These are phyloP conservation scores for Pangasianodon gigas DNA, from an alignment of 2,113 vertebrate genomes.

Conservation along the genomic window DNA sequence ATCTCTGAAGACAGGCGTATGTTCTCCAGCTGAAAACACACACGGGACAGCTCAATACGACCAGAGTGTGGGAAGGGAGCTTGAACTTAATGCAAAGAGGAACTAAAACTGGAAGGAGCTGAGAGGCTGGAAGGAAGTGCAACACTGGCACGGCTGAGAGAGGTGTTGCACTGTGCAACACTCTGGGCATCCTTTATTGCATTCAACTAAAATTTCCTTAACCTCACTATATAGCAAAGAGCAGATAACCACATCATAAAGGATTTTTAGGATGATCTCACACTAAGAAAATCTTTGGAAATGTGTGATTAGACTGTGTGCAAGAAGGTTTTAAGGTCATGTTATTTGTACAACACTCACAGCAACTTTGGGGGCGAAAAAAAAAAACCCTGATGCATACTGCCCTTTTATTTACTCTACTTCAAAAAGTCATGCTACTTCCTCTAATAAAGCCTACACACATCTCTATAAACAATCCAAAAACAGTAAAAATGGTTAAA, in stretches of 20 bases:
- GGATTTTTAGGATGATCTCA: not conserved
- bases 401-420: not conserved
- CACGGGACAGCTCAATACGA: not conserved
- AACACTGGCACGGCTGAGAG: not conserved
- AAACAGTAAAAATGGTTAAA: not conserved
- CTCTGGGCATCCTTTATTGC: no score
- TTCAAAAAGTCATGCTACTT: not conserved
- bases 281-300: not conserved
- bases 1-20: slow-evolving; percentile 80
- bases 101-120: slow-evolving; percentile 37
- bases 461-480: not conserved
- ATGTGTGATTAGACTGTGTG: not conserved
- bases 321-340: not conserved
- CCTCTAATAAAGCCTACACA: not conserved
- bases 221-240: not conserved
- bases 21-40: slow-evolving; percentile 80
- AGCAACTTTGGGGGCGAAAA: not conserved
- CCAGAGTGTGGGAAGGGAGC: not conserved
- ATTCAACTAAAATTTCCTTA: not conserved
- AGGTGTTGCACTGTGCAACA: not conserved
- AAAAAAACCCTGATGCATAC: not conserved
- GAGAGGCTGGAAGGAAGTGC: slow-evolving; percentile 47
- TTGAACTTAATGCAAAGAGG: slow-evolving; percentile 39
- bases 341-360: not conserved
- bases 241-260: not conserved